These are phyloP conservation scores for Troides helena DNA, from an alignment of 2,888 invertebrate species.

Conservation along the genomic window DNA sequence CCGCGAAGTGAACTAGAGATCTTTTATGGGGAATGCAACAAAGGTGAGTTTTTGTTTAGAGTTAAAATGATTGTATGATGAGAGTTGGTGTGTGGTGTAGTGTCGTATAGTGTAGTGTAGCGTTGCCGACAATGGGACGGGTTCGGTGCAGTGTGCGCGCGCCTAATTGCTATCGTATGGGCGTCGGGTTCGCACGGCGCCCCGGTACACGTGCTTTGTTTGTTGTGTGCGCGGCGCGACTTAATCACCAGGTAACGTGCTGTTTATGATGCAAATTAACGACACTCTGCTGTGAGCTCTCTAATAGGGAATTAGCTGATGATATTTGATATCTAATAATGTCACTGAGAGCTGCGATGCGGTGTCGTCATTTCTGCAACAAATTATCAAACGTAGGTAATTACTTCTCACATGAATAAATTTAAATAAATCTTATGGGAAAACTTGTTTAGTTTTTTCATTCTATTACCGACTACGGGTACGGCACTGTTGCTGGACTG, in stretches of 20 bases:
- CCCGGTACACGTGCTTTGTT: constrained; percentile 40
- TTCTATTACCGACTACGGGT: too few relatives aligned
- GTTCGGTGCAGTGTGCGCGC: constrained; percentile 39
- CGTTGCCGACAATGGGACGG: constrained; percentile 46
- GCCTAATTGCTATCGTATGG: constrained; percentile 67
- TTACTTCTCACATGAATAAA: too few relatives aligned
- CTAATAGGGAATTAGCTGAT: constrained; percentile 1
- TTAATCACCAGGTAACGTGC: constrained; percentile 54
- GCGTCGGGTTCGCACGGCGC: constrained; percentile 34
- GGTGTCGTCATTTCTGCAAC: too few relatives aligned
- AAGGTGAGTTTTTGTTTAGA: constrained; percentile 74
- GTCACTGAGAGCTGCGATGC: too few relatives aligned
- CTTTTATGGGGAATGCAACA: constrained; percentile 57
- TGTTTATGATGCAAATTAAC: constrained; percentile 35
- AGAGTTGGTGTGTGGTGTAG: constrained; percentile 48
- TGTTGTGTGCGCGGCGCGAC: constrained; percentile 44
- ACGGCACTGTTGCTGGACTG: too few relatives aligned
- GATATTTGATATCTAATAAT: constrained; percentile 8
- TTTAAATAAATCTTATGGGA: too few relatives aligned
- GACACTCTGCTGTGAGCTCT: not conserved
- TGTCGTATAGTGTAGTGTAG: constrained; percentile 11
- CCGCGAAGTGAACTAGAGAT: constrained; percentile 22
- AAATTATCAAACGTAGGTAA: too few relatives aligned
- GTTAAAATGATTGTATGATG: constrained; percentile 50
- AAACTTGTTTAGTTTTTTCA: too few relatives aligned